phyloP scores from a whole-genome alignment of 2,888 invertebrate species.

The Drosophila sordidula region DNA sequence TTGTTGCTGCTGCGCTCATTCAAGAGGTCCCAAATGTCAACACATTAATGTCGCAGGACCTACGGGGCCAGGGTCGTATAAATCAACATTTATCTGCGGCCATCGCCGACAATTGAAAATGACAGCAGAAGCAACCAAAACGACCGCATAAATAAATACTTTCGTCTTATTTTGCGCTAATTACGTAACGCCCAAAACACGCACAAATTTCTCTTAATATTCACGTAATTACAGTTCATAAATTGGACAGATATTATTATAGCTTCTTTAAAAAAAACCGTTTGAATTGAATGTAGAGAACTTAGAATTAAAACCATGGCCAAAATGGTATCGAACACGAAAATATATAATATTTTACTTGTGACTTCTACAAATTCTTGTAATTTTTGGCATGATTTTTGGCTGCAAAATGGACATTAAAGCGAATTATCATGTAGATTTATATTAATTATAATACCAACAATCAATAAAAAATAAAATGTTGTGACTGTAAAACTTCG shows the following conservation, averaged over 20 bases:
- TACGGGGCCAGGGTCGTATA: constrained; percentile 48
- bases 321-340: too few relatives aligned
- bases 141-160: constrained; percentile 50
- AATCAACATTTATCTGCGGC: constrained; percentile 74
- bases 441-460: too few relatives aligned
- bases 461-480: too few relatives aligned
- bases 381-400: too few relatives aligned
- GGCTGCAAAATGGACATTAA: too few relatives aligned
- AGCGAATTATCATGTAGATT: too few relatives aligned
- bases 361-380: too few relatives aligned
- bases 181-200: constrained; percentile 27
- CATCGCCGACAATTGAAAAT: constrained; percentile 75
- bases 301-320: too few relatives aligned
- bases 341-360: too few relatives aligned
- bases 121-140: constrained; percentile 35
- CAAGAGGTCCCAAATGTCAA: constrained; percentile 64
- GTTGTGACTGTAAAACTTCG: too few relatives aligned
- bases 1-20: constrained; percentile 20
- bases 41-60: constrained; percentile 66
- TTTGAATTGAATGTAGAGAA: too few relatives aligned
- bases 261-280: not conserved
- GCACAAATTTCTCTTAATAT: not conserved
- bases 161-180: constrained; percentile 32
- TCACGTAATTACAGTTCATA: constrained; percentile 6
- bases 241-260: not conserved